Evolutionary conservation across 2,113 vertebrate species (phyloP).

Genomic region (Pygoscelis antarcticus): DNA sequence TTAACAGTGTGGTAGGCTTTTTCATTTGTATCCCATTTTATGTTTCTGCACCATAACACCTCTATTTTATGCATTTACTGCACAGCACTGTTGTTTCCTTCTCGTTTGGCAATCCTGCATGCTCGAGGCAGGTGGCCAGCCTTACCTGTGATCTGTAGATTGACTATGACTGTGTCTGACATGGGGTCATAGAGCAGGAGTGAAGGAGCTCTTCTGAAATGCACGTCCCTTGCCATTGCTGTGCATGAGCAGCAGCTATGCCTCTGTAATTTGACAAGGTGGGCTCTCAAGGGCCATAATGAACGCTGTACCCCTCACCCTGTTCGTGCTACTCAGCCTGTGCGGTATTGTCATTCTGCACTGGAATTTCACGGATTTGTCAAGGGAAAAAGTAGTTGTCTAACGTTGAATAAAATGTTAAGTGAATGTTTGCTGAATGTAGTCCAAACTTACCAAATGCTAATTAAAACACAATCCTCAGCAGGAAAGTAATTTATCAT

Average conservation of each 20-base stretch:
- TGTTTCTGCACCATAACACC: neutral
- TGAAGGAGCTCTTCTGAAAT: neutral
- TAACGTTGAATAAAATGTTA: slow-evolving; percentile 6
- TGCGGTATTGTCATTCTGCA: neutral
- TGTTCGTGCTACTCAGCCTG: neutral
- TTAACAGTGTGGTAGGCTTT: neutral
- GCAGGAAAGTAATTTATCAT: slow-evolving; percentile 1
- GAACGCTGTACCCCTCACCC: neutral
- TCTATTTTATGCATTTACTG: neutral
- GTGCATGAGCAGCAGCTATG: neutral
- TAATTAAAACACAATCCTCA: slow-evolving; percentile 3
- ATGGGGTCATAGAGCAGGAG: neutral
- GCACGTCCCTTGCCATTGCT: neutral
- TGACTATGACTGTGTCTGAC: neutral
- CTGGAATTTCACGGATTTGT: neutral
- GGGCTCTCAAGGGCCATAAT: neutral
- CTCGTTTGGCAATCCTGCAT: neutral
- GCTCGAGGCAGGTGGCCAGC: neutral
- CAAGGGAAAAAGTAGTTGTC: neutral
- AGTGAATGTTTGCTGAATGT: neutral
- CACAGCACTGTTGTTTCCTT: neutral
- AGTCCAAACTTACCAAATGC: neutral
- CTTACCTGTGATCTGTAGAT: neutral
- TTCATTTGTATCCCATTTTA: neutral
- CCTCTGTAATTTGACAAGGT: neutral